Percentiles rank a stretch among this genome's conserved stretches.
Conservation (phyloP, 1,140 invertebrate genomes). For the Atta colombica region DNA sequence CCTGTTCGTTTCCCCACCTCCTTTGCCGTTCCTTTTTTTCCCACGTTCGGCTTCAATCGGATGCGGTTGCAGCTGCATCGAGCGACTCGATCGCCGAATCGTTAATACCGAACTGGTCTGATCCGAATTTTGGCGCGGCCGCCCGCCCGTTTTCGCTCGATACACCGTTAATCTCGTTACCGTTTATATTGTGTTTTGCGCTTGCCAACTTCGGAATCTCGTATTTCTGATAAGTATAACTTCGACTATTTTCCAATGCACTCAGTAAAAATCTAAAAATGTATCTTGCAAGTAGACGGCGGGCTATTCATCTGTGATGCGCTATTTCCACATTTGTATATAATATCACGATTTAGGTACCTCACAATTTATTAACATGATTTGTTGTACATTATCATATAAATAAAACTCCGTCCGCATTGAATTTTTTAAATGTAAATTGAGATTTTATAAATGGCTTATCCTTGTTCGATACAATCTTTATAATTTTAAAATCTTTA, state of each 20-base stretch:
- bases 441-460: not conserved
- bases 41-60: slow-evolving; percentile 71
- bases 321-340: slow-evolving; percentile 42
- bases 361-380: not conserved
- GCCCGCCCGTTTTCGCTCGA: slow-evolving; percentile 47
- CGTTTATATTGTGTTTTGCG: slow-evolving; percentile 64
- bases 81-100: slow-evolving; percentile 65
- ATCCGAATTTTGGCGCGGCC: slow-evolving; percentile 68
- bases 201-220: slow-evolving; percentile 64
- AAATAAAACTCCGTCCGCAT: slow-evolving; percentile 6
- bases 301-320: slow-evolving; percentile 17
- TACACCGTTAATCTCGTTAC: slow-evolving; percentile 62
- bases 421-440: slow-evolving; percentile 8
- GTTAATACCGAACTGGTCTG: slow-evolving; percentile 63
- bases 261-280: slow-evolving; percentile 31
- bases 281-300: slow-evolving; percentile 19
- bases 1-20: slow-evolving; percentile 32
- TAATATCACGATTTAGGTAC: slow-evolving; percentile 3
- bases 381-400: not conserved
- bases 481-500: not conserved
- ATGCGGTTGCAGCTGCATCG: slow-evolving; percentile 66
- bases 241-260: slow-evolving; percentile 43
- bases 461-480: not conserved
- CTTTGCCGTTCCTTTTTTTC: slow-evolving; percentile 59
- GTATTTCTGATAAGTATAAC: slow-evolving; percentile 62